phyloP scores from a whole-genome alignment of 2,113 vertebrate genomes.

The Setophaga kirtlandii region DNA sequence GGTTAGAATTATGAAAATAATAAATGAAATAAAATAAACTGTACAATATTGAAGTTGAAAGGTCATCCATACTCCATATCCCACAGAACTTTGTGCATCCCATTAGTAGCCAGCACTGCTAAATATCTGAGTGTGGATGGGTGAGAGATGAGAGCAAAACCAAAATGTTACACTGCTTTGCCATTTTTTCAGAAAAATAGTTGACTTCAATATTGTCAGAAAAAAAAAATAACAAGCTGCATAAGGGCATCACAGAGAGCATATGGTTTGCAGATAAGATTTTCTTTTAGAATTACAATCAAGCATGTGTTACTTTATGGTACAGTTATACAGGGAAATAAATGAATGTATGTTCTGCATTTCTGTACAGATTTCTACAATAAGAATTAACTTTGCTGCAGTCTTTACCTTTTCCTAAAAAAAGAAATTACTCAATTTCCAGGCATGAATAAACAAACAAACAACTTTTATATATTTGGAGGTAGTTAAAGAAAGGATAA shows the following conservation, averaged over 20 bases:
- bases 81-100: background rate
- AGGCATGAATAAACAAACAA: constrained; percentile 53
- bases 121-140: background rate
- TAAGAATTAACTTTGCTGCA: constrained; percentile 16
- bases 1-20: background rate
- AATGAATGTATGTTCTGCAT: background rate
- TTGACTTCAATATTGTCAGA: background rate
- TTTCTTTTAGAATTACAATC: constrained; percentile 23
- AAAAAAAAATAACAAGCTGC: background rate
- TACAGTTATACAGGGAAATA: background rate
- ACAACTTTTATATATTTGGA: constrained; percentile 40
- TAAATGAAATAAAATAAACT: background rate
- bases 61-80: background rate
- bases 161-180: background rate
- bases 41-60: background rate
- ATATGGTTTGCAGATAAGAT: constrained; percentile 28
- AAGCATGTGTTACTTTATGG: constrained; percentile 30
- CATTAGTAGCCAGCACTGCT: background rate
- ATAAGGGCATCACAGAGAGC: constrained; percentile 5
- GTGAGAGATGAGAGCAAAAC: background rate
- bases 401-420: background rate
- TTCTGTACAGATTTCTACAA: background rate
- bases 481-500: constrained; percentile 39
- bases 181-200: background rate
- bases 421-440: constrained; percentile 12